These are phyloP conservation scores for Sebastes cheni DNA, from an alignment of 2,797 vertebrate genomes.

Conservation along the genomic window DNA sequence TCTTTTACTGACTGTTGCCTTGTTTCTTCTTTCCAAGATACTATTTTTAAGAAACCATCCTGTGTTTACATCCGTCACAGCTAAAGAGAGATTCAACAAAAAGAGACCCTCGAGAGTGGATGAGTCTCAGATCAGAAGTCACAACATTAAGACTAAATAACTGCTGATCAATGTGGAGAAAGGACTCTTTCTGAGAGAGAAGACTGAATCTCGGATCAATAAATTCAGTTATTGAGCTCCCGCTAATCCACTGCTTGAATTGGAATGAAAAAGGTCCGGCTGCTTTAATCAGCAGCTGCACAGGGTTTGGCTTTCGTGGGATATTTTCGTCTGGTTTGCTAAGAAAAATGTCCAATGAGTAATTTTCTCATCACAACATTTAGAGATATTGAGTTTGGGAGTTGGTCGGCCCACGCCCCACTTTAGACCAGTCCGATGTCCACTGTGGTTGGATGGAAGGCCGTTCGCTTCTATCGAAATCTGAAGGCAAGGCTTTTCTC, in stretches of 20 bases:
- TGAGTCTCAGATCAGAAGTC: constrained; percentile 39
- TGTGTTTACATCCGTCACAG: background rate
- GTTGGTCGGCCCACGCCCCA: background rate
- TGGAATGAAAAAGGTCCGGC: constrained; percentile 43
- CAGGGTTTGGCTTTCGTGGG: constrained; percentile 2
- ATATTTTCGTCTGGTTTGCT: constrained; percentile 15
- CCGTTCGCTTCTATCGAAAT: constrained; percentile 17
- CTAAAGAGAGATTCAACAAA: constrained; percentile 17
- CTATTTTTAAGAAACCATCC: background rate
- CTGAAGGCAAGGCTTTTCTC: background rate
- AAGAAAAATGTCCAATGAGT: constrained; percentile 13
- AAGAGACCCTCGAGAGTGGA: constrained; percentile 32
- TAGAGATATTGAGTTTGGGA: constrained; percentile 6
- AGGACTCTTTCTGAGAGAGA: constrained; percentile 61
- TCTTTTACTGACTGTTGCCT: background rate
- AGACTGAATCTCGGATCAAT: constrained; percentile 74
- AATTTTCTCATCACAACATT: constrained; percentile 4
- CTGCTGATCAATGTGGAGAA: constrained; percentile 69
- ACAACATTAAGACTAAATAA: constrained; percentile 57
- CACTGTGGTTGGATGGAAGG: constrained; percentile 18
- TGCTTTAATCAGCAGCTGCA: constrained; percentile 5
- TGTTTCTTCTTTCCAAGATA: background rate
- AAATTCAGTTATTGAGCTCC: constrained; percentile 63
- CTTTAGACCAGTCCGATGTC: background rate
- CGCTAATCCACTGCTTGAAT: constrained; percentile 64